Evolutionary conservation across 2,113 vertebrate genomes (phyloP), one percentile per base, ranked within the genome.

Genomic region (Heteronetta atricapilla): DNA sequence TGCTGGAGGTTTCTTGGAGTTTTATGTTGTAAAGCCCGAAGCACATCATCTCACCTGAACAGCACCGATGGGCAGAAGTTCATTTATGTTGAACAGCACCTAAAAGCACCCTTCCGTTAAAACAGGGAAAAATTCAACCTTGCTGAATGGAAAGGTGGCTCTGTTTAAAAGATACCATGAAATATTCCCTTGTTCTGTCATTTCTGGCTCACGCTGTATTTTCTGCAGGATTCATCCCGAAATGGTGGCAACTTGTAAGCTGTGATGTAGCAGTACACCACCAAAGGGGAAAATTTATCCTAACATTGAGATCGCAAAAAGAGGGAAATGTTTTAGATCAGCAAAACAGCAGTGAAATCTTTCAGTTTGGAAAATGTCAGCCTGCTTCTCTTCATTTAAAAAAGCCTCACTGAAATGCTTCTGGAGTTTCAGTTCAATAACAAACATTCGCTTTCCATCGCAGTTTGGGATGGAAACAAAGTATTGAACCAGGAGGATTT

Each of bases 391-490:
- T 82, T 68, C 22, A 23, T 90, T 89, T 89, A 52, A 73, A 89
- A 89, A 86, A 23, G 67, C 74, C 85, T 94, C 22, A 0, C 53
- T 69, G 87, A 87, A 95, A 87, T 4, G 8, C 77, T 89, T 89
- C 78, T 85, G 75, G 79, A 89, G 78, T 38, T 85, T 18, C 33
- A 91, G 78, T 80, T 94, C 82, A 58, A 53, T 53, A 76, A 73
- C 88, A 96, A 96, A 88, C 88, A 93, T 80, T 83, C 21, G 1
- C 72, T 93, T 90, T 62, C 73, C 40, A 34, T 28, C 82, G 78
- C 72, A 63, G 55, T 88, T 94, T 55, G 18, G 40, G 31, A 26
- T 77, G 72, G 70, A 91, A 94, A 88, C 36, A 66, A 86, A 93
- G 63, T 70, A 31, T 3, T 76, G 85, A 76, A 58, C 70, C 34